Conservation (phyloP, 1,140 invertebrate genomes). For the Tetragonula clypearis region DNA sequence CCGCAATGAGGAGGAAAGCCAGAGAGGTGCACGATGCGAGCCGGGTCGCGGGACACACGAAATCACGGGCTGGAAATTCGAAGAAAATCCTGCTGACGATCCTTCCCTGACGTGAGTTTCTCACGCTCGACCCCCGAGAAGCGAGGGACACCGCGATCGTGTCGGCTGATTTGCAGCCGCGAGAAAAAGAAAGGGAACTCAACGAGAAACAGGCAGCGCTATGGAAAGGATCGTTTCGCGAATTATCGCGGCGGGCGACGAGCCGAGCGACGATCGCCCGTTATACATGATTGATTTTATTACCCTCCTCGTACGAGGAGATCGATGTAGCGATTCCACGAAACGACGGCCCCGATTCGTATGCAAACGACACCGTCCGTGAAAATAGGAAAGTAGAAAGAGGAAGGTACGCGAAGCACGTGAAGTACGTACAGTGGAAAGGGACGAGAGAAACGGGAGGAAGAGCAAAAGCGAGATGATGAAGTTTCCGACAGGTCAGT, state of each 20-base stretch:
- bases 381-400: background rate
- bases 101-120: background rate
- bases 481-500: conserved; percentile 65
- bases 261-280: background rate
- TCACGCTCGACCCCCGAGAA: background rate
- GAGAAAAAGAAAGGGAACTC: background rate
- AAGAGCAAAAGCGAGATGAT: conserved; percentile 35
- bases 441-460: background rate
- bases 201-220: background rate
- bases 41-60: background rate
- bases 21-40: background rate
- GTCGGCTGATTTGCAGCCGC: background rate
- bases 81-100: conserved; percentile 3
- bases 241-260: background rate
- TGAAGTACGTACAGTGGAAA: background rate
- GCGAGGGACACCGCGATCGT: background rate
- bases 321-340: background rate
- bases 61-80: conserved; percentile 15
- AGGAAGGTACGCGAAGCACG: background rate
- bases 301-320: background rate
- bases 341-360: background rate
- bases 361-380: background rate
- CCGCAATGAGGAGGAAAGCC: conserved; percentile 2
- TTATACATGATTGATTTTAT: background rate
- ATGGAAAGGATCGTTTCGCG: too few species aligned